Conservation (phyloP, 2,797 vertebrate genomes). For the Merluccius polli region DNA sequence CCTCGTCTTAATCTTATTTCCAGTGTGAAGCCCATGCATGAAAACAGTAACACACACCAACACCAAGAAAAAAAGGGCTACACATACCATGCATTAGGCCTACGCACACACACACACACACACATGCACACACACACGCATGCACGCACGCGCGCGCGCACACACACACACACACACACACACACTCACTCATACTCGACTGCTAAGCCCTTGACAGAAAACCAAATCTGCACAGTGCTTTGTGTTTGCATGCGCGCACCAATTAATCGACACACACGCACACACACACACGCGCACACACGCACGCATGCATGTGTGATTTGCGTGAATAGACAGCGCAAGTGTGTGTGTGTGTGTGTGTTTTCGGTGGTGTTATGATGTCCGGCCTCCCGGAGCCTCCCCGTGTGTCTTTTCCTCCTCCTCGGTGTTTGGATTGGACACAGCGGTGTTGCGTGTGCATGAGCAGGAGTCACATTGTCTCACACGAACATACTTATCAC, state of each 20-base stretch:
- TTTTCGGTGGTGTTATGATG: slow-evolving; percentile 54
- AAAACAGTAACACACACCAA: slow-evolving; percentile 13
- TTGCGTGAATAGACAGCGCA: slow-evolving; percentile 57
- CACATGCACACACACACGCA: no score
- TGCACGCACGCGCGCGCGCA: no score
- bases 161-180: no score
- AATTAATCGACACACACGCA: not conserved
- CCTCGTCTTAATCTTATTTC: slow-evolving; percentile 7
- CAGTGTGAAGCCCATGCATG: not conserved
- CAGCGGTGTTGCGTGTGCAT: slow-evolving; percentile 55
- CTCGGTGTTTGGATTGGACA: slow-evolving; percentile 56
- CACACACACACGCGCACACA: slow-evolving; percentile 4
- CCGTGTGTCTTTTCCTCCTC: slow-evolving; percentile 54
- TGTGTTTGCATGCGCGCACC: not conserved
- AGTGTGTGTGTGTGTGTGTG: slow-evolving; percentile 37
- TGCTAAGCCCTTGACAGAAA: no score
- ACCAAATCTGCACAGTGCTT: no score
- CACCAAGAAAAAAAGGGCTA: not conserved
- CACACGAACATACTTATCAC: slow-evolving; percentile 10
- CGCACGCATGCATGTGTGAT: slow-evolving; percentile 42
- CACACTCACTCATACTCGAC: no score
- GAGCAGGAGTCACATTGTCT: slow-evolving; percentile 56
- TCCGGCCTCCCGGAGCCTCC: slow-evolving; percentile 51
- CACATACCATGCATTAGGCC: no score
- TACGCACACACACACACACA: no score